Base-by-base conservation (phyloP, 2,888 invertebrate species). In the Scelioninae gen. 1 region DNA sequence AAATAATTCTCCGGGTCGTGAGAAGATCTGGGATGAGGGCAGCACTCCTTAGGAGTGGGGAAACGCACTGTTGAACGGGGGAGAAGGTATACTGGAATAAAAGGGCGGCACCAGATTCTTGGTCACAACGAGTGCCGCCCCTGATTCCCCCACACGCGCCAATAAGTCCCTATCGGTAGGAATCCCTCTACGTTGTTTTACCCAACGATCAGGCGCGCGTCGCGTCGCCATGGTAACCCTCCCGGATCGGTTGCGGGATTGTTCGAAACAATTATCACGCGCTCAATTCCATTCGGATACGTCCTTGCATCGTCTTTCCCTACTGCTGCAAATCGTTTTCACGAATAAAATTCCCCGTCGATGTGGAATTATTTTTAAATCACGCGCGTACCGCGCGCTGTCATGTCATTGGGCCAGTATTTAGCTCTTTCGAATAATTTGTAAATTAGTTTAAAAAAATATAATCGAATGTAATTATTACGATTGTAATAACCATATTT, bases 251-350 rank as follows among this genome's bases (percentile, higher is more conserved):
- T 82, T 82, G 85, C 88, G 88, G 90, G 90, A 92, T 92, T 92
- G 91, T 91, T 92, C 90, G 90, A 92, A 92, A 92, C 92, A 92
- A 92, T 92, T 92, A 92, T 91, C 91, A 88, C 87, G 86, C 88
- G 90, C 90, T 91, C 91, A 90, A 92, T 92, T 91, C 89, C 88
- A 88, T 90, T 91, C 89, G 88, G 86, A 87, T 88, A 82, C 86
- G 75, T 84, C 83, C 84, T 72, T 77, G 68, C 78, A 71, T 83
- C 80, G 78, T 82, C 84, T 77, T 84, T 75, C 80, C 66, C 74
- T 77, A 76, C 83, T 68, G 65, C 71, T 79, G 86, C 88, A 90
- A 89, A 91, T 89, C 88, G 88, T 89, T 90, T 89, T 89, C 86
- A 85, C 87, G 89, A 88, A 90, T 89, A 89, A 90, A 90, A 90